A percentile compares a stretch with the other conserved stretches of the same genome.
These are phyloP conservation scores for Amniataba percoides DNA, from an alignment of 2,797 vertebrate species.

Conservation along the genomic window DNA sequence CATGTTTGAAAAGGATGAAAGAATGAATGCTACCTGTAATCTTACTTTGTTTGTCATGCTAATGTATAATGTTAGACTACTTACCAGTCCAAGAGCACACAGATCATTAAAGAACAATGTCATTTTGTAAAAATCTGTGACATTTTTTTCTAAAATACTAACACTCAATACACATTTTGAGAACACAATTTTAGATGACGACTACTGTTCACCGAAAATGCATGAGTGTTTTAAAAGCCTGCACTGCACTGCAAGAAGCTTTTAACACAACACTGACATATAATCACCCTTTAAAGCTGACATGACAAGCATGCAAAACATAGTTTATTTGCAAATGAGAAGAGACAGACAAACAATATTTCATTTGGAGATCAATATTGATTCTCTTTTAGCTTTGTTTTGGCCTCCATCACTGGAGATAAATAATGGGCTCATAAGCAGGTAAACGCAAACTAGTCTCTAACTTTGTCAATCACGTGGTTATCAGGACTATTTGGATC, in stretches of 20 bases:
- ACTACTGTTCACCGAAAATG: background rate
- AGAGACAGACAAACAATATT: background rate
- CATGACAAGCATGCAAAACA: background rate
- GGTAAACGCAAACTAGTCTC: background rate
- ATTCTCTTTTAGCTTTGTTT: background rate
- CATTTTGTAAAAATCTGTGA: slow-evolving; percentile 23
- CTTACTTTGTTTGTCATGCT: background rate
- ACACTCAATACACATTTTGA: background rate
- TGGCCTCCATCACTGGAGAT: background rate
- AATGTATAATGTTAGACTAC: slow-evolving; percentile 22
- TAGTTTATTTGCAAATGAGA: background rate
- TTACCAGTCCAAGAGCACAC: slow-evolving; percentile 45
- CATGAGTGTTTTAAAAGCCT: background rate
- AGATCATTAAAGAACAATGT: slow-evolving; percentile 42
- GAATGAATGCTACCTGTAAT: background rate
- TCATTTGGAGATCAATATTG: background rate
- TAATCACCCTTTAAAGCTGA: background rate
- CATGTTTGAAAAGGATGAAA: slow-evolving; percentile 19
- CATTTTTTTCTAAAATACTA: background rate
- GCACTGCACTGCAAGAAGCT: background rate
- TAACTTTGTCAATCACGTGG: background rate
- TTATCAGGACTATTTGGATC: too few relatives aligned
- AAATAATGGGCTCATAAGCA: background rate
- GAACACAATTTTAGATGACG: background rate
- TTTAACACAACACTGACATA: background rate